These are phyloP conservation scores for Avahi laniger DNA, from an alignment of 2,797 vertebrate species.

Conservation along the genomic window DNA sequence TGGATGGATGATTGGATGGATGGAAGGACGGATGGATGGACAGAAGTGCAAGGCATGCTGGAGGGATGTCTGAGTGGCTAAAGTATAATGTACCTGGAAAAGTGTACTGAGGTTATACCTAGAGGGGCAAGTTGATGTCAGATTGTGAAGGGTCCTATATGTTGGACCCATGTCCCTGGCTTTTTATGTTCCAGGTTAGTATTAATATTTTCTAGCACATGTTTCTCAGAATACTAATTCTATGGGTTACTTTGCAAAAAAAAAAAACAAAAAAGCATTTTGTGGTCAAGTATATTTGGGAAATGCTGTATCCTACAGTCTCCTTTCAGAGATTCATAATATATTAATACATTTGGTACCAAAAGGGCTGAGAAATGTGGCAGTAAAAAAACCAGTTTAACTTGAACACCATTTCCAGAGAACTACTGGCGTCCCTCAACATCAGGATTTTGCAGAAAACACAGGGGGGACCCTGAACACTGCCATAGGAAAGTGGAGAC, in stretches of 20 bases:
- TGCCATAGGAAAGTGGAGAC: background rate
- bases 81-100: background rate
- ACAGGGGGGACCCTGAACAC: background rate
- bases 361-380: background rate
- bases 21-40: background rate
- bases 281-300: background rate
- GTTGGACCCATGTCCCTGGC: background rate
- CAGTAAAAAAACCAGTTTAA: background rate
- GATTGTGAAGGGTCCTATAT: background rate
- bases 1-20: too few species aligned
- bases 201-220: background rate
- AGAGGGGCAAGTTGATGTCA: background rate
- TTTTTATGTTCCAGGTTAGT: background rate
- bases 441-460: background rate
- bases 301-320: background rate
- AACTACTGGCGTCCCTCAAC: background rate
- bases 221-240: background rate
- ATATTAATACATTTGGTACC: background rate
- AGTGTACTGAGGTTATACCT: background rate
- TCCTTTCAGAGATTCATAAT: background rate
- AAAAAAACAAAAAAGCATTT: background rate
- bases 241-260: background rate
- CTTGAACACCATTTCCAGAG: background rate
- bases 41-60: rapidly evolving
- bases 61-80: background rate